These are phyloP conservation scores for Ciona savignyi DNA, from an alignment of 23 tunicate genomes.

Conservation along the genomic window DNA sequence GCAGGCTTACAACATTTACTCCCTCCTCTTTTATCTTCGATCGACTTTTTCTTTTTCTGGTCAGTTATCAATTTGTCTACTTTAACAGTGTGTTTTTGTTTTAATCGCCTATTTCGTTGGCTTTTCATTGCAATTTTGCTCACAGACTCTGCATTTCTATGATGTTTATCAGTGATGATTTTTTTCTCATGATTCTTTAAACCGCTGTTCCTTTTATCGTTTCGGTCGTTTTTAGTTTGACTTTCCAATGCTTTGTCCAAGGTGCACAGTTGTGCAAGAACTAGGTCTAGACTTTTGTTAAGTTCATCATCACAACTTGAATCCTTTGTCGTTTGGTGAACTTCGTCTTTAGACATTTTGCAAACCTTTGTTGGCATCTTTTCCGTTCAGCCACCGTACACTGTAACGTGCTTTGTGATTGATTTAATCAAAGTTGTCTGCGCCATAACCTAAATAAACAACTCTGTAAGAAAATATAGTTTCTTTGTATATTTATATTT, in stretches of 20 bases:
- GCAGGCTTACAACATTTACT: neutral
- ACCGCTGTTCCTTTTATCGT: neutral
- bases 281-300: constrained; percentile 20
- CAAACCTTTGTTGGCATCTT: too few relatives aligned
- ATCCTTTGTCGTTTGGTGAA: too few relatives aligned
- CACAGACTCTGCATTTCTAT: neutral
- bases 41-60: neutral
- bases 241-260: constrained; percentile 29
- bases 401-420: too few relatives aligned
- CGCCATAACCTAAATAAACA: too few relatives aligned
- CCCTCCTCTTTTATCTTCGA: too few relatives aligned
- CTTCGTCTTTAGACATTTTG: too few relatives aligned
- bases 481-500: too few relatives aligned
- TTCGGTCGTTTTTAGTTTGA: constrained; percentile 3
- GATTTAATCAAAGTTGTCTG: too few relatives aligned
- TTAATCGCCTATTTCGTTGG: neutral
- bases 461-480: too few relatives aligned
- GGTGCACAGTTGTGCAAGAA: constrained; percentile 38
- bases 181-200: neutral
- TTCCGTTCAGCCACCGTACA: too few relatives aligned
- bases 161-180: neutral
- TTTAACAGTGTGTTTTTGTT: neutral
- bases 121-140: neutral
- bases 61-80: neutral
- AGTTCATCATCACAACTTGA: too few relatives aligned